phyloP scores from a whole-genome alignment of 2,797 vertebrate species.

The Esox masquinongy region DNA sequence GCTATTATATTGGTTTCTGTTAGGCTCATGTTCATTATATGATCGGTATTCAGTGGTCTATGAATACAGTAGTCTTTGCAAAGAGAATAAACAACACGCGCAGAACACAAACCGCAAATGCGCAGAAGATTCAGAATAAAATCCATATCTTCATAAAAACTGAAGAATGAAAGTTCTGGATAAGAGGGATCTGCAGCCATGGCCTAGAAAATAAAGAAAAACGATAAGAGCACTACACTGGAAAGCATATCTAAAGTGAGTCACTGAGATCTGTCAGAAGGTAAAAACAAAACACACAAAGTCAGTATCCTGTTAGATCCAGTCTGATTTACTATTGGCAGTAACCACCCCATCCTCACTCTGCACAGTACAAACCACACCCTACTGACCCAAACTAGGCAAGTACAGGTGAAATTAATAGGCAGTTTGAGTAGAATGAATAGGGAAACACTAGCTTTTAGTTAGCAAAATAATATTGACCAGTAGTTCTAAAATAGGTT shows the following conservation, averaged over 20 bases:
- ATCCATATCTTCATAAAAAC: too few relatives aligned
- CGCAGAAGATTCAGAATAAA: too few relatives aligned
- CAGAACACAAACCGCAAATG: too few relatives aligned
- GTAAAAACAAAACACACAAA: constrained; percentile 26
- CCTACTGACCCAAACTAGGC: background rate
- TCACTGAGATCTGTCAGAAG: constrained; percentile 54
- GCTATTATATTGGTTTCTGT: too few relatives aligned
- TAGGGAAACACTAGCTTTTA: background rate
- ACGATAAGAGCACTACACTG: constrained; percentile 42
- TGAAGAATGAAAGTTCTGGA: too few relatives aligned
- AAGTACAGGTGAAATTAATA: background rate
- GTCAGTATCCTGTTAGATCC: constrained; percentile 55
- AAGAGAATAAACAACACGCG: too few relatives aligned
- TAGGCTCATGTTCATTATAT: too few relatives aligned
- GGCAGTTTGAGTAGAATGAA: background rate
- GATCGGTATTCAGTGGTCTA: too few relatives aligned
- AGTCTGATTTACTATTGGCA: constrained; percentile 44
- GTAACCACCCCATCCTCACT: background rate
- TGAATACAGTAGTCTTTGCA: too few relatives aligned
- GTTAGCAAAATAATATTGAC: background rate
- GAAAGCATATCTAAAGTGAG: constrained; percentile 49
- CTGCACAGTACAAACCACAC: background rate
- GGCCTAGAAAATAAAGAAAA: background rate
- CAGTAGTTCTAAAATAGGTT: too few relatives aligned
- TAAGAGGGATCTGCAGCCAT: too few relatives aligned